Conservation (phyloP, 1,140 invertebrate genomes). For the Leptinotarsa undecemlineata region DNA sequence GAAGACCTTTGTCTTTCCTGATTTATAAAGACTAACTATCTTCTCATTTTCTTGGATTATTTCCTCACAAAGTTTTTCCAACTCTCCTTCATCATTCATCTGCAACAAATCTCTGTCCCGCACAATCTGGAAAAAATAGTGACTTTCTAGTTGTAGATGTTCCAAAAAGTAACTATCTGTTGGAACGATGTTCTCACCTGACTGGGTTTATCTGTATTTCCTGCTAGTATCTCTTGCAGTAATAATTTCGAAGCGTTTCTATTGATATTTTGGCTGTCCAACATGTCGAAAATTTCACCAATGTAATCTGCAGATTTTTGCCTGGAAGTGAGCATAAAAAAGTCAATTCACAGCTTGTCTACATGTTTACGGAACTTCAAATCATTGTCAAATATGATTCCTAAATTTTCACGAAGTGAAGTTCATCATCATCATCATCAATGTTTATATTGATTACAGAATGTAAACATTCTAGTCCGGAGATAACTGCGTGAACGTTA, state of each 20-base stretch:
- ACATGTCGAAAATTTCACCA: slow-evolving; percentile 63
- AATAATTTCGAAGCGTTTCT: slow-evolving; percentile 60
- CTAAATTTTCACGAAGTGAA: no score
- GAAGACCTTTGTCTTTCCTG: slow-evolving; percentile 72
- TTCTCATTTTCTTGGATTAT: slow-evolving; percentile 70
- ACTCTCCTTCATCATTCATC: slow-evolving; percentile 64
- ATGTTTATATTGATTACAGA: no score
- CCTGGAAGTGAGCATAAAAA: slow-evolving; percentile 51
- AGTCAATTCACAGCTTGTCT: not conserved
- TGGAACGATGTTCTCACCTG: slow-evolving; percentile 53
- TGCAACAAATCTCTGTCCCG: slow-evolving; percentile 65
- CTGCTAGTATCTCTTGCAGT: slow-evolving; percentile 60
- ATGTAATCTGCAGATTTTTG: slow-evolving; percentile 57
- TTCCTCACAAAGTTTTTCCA: slow-evolving; percentile 65
- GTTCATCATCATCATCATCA: no score
- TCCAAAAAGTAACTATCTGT: not conserved
- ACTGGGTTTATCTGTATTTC: slow-evolving; percentile 53
- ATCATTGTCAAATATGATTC: no score
- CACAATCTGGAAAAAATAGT: slow-evolving; percentile 60
- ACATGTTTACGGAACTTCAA: no score
- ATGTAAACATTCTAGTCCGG: no score
- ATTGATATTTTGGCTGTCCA: slow-evolving; percentile 66
- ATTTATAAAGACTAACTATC: slow-evolving; percentile 67
- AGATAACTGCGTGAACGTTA: no score
- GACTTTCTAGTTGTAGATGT: no score